Base-by-base conservation (phyloP, 2,888 invertebrate species). In the Campoplex capitator region DNA sequence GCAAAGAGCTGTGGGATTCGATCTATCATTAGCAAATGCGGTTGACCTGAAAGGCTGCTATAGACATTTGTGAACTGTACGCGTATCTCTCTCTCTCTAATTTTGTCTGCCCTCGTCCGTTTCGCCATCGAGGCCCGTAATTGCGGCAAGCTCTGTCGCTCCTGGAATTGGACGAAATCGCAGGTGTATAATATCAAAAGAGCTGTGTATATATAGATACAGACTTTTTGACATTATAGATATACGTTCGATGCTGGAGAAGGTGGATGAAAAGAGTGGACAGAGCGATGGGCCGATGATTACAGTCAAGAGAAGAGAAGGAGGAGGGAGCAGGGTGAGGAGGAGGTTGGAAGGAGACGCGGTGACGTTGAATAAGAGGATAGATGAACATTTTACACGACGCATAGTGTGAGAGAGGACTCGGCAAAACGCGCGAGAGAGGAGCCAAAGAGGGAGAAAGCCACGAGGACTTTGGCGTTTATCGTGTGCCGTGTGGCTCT, bases 101-200 rank as follows among this genome's bases (percentile, higher is more conserved):
- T 78, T 78, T 67, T 28, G 35, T 58, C 13, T 48, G 45, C 45
- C 78, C 56, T 56, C 28, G 70, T 67, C 48, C 62, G 51, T 67
- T 71, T 42, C 56, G 28, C 35, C 48, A 79, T 70, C 38, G n/a
- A 58, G 13, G 4, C 48, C 23, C 56, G 58, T 79, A 86, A 86
- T 86, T 83, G 83, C 80, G 79, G 80, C 73, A 48, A 77, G 76
- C 71, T 74, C 67, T 74, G 42, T 81, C 70, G 79, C 86, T 83
- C 65, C 76, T 74, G 86, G 58, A 86, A 84, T 86, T 79, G 78
- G 75, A 76, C 77, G 84, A 73, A 81, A 86, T 86, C 84, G 90
- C 88, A 88, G 87, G 88, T 88, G 84, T 88, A 88, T 91, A 91
- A 91, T 90, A 90, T 51, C 45, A 91, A 92, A 90, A 92, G 91